Evolutionary conservation across 2,888 invertebrate species (phyloP), one percentile per base, ranked within the genome.

Genomic region (Pseudoips prasinana): DNA sequence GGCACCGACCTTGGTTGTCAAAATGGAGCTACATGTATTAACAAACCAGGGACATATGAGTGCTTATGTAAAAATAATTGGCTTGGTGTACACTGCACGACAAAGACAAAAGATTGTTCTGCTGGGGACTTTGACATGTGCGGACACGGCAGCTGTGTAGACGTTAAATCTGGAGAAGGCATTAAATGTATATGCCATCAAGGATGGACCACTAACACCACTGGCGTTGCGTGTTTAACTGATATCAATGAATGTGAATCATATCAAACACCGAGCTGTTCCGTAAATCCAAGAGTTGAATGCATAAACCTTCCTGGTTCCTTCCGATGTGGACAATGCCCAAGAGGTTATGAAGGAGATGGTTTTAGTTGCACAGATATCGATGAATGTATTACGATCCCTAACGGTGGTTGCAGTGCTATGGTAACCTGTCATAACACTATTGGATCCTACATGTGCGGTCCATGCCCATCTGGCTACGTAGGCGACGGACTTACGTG

Each of bases 331-430:
- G 96, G 94, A 0, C 89, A 91, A n/a, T 99, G 99, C 77, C 97
- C 98, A 0, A 60, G 85, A 52, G 95, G 98, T 1, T 96, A 94
- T 59, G 92, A 93, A 32, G 98, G 98, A 14, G 96, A 96, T 76
- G 98, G 98, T 0, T 92, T 92, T 62, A 91, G 90, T 23, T 99
- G 99, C 68, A 84, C 86, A 1, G 98, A 99, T 70, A 91, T 98
- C 29, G 93, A 99, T 68, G 98, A 99, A 81, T 99, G 99, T 71
- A 78, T n/a, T n/a, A 75, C 84, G 0, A 92, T 94, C 55, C 95
- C 96, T 65, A 95, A 95, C 64, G 98, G 98, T 1, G 98, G 98
- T 2, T 99, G 99, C 73, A 98, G 89, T 51, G 97, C 98, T 0
- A 77, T 89, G 58, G 98, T 98, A 0, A 86, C 92, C 10, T 99